Evolutionary conservation across 1,140 invertebrate genomes (phyloP).

Genomic region (Drosophila persimilis): DNA sequence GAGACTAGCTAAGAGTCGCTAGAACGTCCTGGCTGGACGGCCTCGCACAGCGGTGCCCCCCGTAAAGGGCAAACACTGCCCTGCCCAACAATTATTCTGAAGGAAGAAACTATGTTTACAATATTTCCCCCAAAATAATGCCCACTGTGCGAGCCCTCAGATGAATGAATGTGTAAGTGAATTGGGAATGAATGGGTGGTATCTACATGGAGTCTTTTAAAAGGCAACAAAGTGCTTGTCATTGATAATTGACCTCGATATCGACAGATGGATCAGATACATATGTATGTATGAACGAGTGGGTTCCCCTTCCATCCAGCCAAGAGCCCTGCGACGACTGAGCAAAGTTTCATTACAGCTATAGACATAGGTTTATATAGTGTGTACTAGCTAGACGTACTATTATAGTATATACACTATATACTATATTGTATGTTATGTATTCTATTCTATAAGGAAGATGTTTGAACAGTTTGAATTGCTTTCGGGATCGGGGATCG

Average conservation of each 20-base stretch:
- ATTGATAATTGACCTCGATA: conserved; percentile 58
- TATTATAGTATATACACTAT: conserved; percentile 3
- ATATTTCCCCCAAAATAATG: not conserved
- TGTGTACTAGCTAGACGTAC: not conserved
- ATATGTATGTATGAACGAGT: conserved; percentile 13
- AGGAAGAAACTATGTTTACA: too few species aligned
- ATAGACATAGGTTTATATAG: conserved; percentile 4
- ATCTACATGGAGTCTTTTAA: conserved; percentile 8
- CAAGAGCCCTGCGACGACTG: conserved; percentile 41
- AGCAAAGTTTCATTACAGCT: conserved; percentile 42
- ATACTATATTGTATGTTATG: conserved; percentile 7
- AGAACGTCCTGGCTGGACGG: conserved; percentile 8
- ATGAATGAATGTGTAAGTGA: not conserved
- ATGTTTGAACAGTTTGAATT: conserved; percentile 8
- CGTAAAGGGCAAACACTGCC: too few species aligned
- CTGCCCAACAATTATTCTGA: too few species aligned
- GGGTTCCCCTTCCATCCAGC: conserved; percentile 10
- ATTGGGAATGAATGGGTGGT: not conserved
- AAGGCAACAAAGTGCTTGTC: conserved; percentile 63
- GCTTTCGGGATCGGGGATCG: not conserved
- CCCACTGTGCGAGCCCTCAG: conserved; percentile 7
- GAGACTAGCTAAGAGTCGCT: conserved; percentile 2
- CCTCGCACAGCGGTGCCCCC: conserved; percentile 20
- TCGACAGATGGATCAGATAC: conserved; percentile 44
- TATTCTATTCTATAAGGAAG: conserved; percentile 8